phyloP scores from a whole-genome alignment of 1,140 invertebrate genomes.

The Papilio helenus region DNA sequence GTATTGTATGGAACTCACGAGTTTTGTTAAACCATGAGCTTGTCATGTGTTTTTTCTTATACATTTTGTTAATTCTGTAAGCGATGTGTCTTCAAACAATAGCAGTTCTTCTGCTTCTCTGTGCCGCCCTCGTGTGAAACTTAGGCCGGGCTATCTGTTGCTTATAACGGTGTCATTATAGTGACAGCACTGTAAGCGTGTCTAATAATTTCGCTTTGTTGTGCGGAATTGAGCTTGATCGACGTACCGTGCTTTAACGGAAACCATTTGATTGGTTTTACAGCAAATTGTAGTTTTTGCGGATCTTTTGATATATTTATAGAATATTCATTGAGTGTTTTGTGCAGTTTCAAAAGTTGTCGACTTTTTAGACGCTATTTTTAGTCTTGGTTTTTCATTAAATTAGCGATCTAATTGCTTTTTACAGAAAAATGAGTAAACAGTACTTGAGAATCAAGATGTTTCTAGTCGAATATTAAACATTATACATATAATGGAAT shows the following conservation, averaged over 20 bases:
- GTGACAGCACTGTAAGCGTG: constrained; percentile 42
- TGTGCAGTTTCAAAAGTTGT: background rate
- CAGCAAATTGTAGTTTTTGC: constrained; percentile 5
- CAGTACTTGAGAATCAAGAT: no score
- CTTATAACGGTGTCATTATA: constrained; percentile 55
- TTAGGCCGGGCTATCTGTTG: constrained; percentile 45
- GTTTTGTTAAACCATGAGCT: background rate
- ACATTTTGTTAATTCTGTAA: background rate
- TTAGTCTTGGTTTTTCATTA: background rate
- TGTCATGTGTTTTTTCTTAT: background rate
- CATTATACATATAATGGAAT: no score
- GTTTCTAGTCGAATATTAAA: background rate
- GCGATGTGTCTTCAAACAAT: background rate
- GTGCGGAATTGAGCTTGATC: constrained; percentile 24
- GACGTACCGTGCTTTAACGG: constrained; percentile 33
- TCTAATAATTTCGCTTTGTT: constrained; percentile 35
- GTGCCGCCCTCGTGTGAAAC: background rate
- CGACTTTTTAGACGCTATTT: background rate
- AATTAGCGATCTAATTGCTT: background rate
- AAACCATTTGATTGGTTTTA: constrained; percentile 29
- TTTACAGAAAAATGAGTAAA: background rate
- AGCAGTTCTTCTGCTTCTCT: background rate
- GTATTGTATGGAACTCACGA: background rate
- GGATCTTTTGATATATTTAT: background rate
- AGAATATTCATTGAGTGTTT: background rate